A percentile compares a stretch with the other conserved stretches of the same genome.
Evolutionary conservation across 2,113 vertebrate species (phyloP).

Genomic region (Marmota monax): DNA sequence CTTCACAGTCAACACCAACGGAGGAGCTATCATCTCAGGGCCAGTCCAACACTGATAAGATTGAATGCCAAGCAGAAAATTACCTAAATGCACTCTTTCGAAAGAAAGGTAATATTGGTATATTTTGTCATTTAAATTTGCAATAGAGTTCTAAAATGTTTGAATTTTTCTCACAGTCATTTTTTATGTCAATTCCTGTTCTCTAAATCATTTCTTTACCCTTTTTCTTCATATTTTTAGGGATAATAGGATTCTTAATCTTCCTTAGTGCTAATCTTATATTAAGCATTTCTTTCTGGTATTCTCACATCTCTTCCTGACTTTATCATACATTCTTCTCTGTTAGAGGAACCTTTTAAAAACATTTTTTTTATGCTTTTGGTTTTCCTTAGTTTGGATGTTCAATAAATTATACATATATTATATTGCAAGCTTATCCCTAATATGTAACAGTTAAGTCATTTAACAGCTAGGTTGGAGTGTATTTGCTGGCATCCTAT

Average conservation of each 20-base stretch:
- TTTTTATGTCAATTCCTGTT: constrained; percentile 38
- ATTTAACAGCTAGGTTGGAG: constrained; percentile 12
- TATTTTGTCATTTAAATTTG: constrained; percentile 50
- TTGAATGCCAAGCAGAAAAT: constrained; percentile 97
- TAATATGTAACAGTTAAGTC: not conserved
- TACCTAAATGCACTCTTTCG: constrained; percentile 99
- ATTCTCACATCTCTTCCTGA: not conserved
- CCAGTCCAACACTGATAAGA: constrained; percentile 95
- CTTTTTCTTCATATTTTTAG: constrained; percentile 35
- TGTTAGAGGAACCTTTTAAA: not conserved
- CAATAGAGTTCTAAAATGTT: not conserved
- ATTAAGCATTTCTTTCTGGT: not conserved
- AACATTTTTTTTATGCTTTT: constrained; percentile 33
- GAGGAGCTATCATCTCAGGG: constrained; percentile 96
- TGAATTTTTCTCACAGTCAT: constrained; percentile 40
- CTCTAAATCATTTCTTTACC: constrained; percentile 33
- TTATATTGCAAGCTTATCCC: not conserved
- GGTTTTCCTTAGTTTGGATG: constrained; percentile 54
- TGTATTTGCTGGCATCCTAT: constrained; percentile 30
- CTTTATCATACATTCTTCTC: constrained; percentile 41
- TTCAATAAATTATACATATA: constrained; percentile 37
- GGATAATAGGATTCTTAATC: not conserved
- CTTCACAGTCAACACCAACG: constrained; percentile 95
- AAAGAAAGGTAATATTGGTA: constrained; percentile 94
- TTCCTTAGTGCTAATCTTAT: not conserved